Evolutionary conservation across 2,113 vertebrate genomes (phyloP).

Genomic region (Parotia lawesii): DNA sequence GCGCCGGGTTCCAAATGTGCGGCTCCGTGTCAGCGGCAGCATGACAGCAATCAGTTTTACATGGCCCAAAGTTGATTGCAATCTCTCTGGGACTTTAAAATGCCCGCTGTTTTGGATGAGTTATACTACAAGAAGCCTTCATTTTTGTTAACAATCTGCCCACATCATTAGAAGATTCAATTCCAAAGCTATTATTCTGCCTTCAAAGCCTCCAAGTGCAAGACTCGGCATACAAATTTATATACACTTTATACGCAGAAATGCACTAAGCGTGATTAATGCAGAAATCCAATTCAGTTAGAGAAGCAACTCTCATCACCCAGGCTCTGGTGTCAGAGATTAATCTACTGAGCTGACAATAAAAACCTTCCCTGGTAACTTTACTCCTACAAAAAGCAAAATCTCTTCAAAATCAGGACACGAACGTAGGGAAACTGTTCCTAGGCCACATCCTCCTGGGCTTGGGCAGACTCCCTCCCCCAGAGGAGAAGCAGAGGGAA

Average conservation of each 20-base stretch:
- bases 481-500: not conserved
- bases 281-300: slow-evolving; percentile 40
- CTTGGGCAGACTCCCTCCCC: not conserved
- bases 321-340: slow-evolving; percentile 26
- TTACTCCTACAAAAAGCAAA: not conserved
- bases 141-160: slow-evolving; percentile 64
- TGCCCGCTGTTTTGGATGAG: slow-evolving; percentile 61
- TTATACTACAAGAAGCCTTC: slow-evolving; percentile 60
- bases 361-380: slow-evolving; percentile 11
- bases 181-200: slow-evolving; percentile 63
- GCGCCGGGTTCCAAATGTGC: rapidly evolving
- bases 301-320: slow-evolving; percentile 28
- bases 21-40: not conserved
- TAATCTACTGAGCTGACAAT: slow-evolving; percentile 40
- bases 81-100: slow-evolving; percentile 55
- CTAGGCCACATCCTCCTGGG: not conserved
- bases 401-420: not conserved
- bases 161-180: slow-evolving; percentile 64
- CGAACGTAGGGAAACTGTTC: not conserved
- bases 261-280: slow-evolving; percentile 26
- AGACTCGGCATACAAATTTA: slow-evolving; percentile 55
- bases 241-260: slow-evolving; percentile 28
- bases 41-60: slow-evolving; percentile 48
- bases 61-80: slow-evolving; percentile 33
- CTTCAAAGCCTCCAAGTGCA: slow-evolving; percentile 44